A percentile compares a stretch with the other conserved stretches of the same genome.
Conservation (phyloP, 92 coral and sea anemone genomes). For the Zoanthus sansibaricus region DNA sequence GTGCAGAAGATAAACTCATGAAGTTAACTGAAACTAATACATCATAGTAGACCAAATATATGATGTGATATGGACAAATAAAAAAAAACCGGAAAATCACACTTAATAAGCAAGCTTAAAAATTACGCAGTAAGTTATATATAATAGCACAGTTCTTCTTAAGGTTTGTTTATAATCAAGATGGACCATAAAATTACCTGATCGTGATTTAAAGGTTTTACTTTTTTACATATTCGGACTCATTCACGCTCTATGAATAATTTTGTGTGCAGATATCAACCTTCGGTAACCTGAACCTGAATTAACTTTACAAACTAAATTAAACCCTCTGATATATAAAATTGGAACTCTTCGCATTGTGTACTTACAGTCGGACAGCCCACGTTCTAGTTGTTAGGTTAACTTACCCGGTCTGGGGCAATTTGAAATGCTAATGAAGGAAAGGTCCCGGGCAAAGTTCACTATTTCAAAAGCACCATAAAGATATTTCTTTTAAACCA, state of each 20-base stretch:
- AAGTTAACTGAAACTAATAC: too few relatives aligned
- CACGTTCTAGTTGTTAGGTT: not conserved
- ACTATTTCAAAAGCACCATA: constrained; percentile 45
- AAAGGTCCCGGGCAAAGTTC: constrained; percentile 23
- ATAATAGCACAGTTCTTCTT: not conserved
- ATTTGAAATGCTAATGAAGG: not conserved
- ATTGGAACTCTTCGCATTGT: not conserved
- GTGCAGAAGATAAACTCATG: too few relatives aligned
- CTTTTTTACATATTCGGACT: not conserved
- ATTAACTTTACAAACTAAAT: not conserved
- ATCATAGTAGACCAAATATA: too few relatives aligned
- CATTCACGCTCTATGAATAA: not conserved
- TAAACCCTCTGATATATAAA: not conserved
- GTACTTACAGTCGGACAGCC: not conserved
- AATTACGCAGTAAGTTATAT: too few relatives aligned
- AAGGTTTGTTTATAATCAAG: not conserved
- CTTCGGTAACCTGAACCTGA: not conserved
- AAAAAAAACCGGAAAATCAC: too few relatives aligned
- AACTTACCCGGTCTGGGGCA: constrained; percentile 42
- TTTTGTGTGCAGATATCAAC: not conserved
- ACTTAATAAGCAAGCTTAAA: too few relatives aligned
- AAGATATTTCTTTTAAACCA: constrained; percentile 35
- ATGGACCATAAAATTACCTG: not conserved
- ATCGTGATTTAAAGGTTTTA: not conserved
- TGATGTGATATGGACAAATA: too few relatives aligned